A percentile compares a stretch with the other conserved stretches of the same genome.
Conservation (phyloP, 2,113 vertebrate species). For the Chroicocephalus ridibundus region DNA sequence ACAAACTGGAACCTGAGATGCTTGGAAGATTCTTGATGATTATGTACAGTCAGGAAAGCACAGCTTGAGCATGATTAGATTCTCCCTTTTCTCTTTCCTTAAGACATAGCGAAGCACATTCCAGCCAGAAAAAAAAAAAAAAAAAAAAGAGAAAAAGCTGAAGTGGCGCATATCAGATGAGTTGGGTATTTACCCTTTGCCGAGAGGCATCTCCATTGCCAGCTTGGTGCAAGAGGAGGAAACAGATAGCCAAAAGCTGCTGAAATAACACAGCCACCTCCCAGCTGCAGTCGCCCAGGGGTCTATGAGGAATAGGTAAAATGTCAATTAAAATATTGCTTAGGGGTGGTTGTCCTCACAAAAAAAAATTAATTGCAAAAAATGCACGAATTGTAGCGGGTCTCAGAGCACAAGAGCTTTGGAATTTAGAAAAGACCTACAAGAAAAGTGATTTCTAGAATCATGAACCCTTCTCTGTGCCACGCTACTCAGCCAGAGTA, state of each 20-base stretch:
- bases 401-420: not conserved
- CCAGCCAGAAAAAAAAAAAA: not conserved
- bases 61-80: not conserved
- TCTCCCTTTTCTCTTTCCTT: not conserved
- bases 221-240: not conserved
- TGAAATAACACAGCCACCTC: not conserved
- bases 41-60: not conserved
- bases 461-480: not conserved
- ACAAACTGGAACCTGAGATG: not conserved
- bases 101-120: not conserved
- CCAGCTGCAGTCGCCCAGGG: not conserved
- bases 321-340: not conserved
- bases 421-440: not conserved
- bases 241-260: not conserved
- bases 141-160: not conserved
- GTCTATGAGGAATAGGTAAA: not conserved
- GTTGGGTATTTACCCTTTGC: not conserved
- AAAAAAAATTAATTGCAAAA: not conserved
- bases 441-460: not conserved
- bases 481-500: not conserved
- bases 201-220: not conserved
- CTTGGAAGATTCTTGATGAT: slow-evolving; percentile 7
- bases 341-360: not conserved
- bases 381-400: accelerated
- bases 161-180: not conserved